Percentiles rank a stretch among this genome's conserved stretches.
Conservation (phyloP, 2,113 vertebrate genomes). For the Tyto alba region DNA sequence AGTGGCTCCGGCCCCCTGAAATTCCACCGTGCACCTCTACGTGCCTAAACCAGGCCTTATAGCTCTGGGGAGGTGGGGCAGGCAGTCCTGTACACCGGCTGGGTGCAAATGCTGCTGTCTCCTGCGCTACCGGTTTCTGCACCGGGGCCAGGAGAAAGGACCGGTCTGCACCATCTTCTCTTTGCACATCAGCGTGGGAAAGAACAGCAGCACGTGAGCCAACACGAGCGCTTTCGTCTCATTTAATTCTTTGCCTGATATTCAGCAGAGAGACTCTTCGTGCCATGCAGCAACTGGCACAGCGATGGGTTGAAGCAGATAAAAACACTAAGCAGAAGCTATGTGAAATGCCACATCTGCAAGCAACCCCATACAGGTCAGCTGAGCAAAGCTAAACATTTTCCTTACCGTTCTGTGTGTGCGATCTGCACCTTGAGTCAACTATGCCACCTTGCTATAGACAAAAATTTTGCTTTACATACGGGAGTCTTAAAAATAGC, state of each 20-base stretch:
- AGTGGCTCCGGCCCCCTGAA: not conserved
- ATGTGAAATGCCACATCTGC: not conserved
- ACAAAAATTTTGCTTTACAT: not conserved
- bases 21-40: not conserved
- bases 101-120: not conserved
- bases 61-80: not conserved
- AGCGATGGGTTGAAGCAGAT: not conserved
- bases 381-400: not conserved
- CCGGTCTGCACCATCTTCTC: not conserved
- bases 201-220: not conserved
- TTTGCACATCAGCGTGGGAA: not conserved
- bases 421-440: not conserved
- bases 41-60: not conserved
- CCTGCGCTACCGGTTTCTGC: not conserved
- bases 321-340: not conserved
- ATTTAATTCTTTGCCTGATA: not conserved
- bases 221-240: not conserved
- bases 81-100: not conserved
- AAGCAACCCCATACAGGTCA: not conserved
- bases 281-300: not conserved
- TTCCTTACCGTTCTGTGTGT: not conserved
- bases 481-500: constrained; percentile 34
- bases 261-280: not conserved
- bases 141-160: not conserved
- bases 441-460: not conserved